Conservation (phyloP, 1,140 invertebrate genomes). For the Tetramorium alpestre region DNA sequence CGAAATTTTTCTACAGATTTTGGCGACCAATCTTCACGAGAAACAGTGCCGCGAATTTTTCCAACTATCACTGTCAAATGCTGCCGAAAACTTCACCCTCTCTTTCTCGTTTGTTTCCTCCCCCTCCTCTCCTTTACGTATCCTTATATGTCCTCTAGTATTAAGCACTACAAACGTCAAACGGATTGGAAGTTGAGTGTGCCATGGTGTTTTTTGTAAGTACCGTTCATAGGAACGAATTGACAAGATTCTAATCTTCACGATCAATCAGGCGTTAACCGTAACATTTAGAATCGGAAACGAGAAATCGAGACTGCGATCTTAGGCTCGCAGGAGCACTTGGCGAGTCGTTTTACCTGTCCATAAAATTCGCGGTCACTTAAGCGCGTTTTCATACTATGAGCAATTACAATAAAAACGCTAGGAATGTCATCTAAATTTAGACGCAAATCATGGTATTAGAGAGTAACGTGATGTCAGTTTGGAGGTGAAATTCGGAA, state of each 20-base stretch:
- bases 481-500: constrained; percentile 59
- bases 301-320: constrained; percentile 14
- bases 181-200: constrained; percentile 59
- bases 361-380: constrained; percentile 35
- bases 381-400: constrained; percentile 64
- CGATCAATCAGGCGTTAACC: constrained; percentile 67
- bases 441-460: constrained; percentile 53
- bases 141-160: constrained; percentile 32
- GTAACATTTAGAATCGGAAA: constrained; percentile 55
- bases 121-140: neutral
- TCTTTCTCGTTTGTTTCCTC: neutral
- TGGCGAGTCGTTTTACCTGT: constrained; percentile 17
- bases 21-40: constrained; percentile 27
- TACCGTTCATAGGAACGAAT: constrained; percentile 9
- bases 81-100: constrained; percentile 59
- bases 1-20: constrained; percentile 52
- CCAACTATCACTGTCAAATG: constrained; percentile 65
- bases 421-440: constrained; percentile 54
- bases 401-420: constrained; percentile 63
- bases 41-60: constrained; percentile 20
- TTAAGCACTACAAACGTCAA: constrained; percentile 43
- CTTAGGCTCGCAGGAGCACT: neutral
- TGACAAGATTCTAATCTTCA: constrained; percentile 49
- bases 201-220: constrained; percentile 64
- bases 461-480: constrained; percentile 60